Conservation (phyloP, 2,113 vertebrate genomes). For the Raja brachyura region DNA sequence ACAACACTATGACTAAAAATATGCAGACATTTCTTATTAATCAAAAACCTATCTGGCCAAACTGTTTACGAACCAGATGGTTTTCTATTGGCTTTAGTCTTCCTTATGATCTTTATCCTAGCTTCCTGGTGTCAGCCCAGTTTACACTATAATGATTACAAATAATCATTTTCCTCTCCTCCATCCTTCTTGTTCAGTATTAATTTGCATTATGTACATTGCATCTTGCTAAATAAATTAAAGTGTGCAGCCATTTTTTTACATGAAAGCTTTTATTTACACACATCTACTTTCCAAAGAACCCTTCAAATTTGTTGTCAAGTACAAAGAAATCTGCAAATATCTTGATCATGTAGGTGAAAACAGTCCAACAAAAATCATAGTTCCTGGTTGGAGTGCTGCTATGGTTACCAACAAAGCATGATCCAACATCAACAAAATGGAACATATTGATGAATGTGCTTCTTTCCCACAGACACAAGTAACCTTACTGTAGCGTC, state of each 20-base stretch:
- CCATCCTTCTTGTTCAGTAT: neutral
- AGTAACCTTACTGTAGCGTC: neutral
- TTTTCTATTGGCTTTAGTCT: neutral
- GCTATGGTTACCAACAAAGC: neutral
- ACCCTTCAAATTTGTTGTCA: neutral
- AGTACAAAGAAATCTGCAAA: neutral
- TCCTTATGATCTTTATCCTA: neutral
- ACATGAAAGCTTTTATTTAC: neutral
- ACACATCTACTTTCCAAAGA: neutral
- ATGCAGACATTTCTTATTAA: slow-evolving; percentile 8
- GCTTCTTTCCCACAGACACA: neutral
- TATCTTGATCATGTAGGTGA: neutral
- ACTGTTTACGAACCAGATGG: neutral
- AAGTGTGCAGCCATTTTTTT: neutral
- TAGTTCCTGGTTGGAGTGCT: neutral
- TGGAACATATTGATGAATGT: neutral
- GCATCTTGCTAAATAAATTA: neutral
- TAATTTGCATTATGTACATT: neutral
- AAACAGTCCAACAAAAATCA: neutral
- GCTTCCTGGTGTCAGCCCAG: neutral
- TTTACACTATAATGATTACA: no score
- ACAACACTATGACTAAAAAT: neutral
- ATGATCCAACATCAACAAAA: neutral
- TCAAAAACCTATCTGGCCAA: slow-evolving; percentile 14
- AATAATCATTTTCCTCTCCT: neutral